phyloP scores from a whole-genome alignment of 2,797 vertebrate species.

The Ambastaia sidthimunki region DNA sequence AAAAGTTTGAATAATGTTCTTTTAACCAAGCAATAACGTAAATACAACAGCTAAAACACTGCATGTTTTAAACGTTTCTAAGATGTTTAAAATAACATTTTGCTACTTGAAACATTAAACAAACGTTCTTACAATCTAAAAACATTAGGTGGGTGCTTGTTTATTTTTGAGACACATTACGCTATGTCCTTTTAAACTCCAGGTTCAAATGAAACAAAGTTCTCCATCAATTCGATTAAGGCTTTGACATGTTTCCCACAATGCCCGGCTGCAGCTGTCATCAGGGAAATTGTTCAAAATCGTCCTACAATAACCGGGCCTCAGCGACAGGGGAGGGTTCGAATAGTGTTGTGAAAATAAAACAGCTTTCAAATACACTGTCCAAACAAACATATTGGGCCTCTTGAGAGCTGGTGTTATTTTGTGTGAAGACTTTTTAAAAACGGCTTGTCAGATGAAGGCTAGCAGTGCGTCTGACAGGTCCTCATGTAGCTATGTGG shows the following conservation, averaged over 20 bases:
- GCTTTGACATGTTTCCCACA: constrained; percentile 28
- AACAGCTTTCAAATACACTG: constrained; percentile 39
- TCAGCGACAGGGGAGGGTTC: background rate
- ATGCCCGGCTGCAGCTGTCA: constrained; percentile 19
- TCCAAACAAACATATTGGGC: constrained; percentile 36
- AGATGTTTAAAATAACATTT: too few relatives aligned
- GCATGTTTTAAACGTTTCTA: too few relatives aligned
- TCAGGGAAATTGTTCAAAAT: constrained; percentile 28
- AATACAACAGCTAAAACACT: too few relatives aligned
- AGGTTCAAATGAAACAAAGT: constrained; percentile 52
- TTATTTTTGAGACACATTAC: constrained; percentile 58
- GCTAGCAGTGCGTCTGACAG: constrained; percentile 39
- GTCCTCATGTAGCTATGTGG: constrained; percentile 24
- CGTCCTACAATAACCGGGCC: constrained; percentile 21
- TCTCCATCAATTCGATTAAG: constrained; percentile 50
- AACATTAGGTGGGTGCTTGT: too few relatives aligned
- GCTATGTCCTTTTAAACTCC: constrained; percentile 48
- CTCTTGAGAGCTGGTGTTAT: constrained; percentile 9
- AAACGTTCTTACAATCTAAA: too few relatives aligned
- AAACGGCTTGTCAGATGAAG: constrained; percentile 27
- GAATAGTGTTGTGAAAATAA: constrained; percentile 30
- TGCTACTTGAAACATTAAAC: too few relatives aligned
- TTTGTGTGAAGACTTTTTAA: constrained; percentile 17
- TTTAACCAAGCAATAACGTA: too few relatives aligned
- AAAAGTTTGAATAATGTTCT: too few relatives aligned